These are phyloP conservation scores for Actinernus sp. DNA, from an alignment of 92 coral and sea anemone genomes.

Conservation along the genomic window DNA sequence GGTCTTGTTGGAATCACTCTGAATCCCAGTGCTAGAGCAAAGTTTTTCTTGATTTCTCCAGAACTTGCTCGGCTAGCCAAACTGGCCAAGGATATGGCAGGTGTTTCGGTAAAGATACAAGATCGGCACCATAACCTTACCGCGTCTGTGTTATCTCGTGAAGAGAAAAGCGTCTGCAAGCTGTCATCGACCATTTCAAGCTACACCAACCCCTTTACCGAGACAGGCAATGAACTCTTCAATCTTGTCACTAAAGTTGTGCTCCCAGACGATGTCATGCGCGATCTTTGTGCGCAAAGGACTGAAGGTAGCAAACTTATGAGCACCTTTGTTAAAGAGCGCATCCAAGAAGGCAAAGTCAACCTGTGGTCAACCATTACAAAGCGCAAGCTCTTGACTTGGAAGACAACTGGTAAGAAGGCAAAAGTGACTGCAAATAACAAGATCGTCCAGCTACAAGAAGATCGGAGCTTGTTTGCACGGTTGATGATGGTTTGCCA, in stretches of 20 bases:
- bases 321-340: background rate
- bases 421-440: background rate
- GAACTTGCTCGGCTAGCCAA: constrained; percentile 47
- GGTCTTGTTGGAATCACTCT: constrained; percentile 58
- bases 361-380: background rate
- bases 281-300: background rate
- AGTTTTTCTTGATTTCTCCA: constrained; percentile 54
- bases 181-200: background rate
- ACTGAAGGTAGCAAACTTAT: background rate
- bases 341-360: background rate
- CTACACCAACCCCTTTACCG: background rate
- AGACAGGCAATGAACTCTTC: background rate
- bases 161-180: constrained; percentile 6
- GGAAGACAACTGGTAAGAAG: background rate
- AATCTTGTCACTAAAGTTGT: constrained; percentile 8
- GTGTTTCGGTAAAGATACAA: background rate
- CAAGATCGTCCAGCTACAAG: background rate
- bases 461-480: background rate
- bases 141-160: background rate
- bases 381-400: background rate
- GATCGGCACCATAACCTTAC: constrained; percentile 11
- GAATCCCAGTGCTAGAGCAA: constrained; percentile 52
- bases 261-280: background rate
- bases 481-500: background rate
- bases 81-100: constrained; percentile 42